A percentile compares a stretch with the other conserved stretches of the same genome.
These are phyloP conservation scores for Rattus rattus DNA, from an alignment of 2,113 vertebrate species.

Conservation along the genomic window DNA sequence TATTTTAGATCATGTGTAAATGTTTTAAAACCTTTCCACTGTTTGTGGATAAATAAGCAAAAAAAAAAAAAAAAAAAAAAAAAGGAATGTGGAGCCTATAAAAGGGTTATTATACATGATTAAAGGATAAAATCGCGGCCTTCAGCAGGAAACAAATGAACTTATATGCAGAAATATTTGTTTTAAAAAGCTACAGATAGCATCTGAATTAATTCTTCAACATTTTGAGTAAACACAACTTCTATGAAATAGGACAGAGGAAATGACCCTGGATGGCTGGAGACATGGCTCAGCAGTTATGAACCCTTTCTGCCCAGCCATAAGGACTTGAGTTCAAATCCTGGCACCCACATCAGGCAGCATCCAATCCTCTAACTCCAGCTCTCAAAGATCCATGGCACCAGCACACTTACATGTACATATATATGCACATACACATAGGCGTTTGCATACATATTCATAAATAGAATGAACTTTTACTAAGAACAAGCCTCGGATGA, in stretches of 20 bases:
- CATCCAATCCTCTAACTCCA: neutral
- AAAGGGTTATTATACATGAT: neutral
- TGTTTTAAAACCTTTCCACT: constrained; percentile 40
- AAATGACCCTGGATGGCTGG: neutral
- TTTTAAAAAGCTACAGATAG: neutral
- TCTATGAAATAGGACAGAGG: constrained; percentile 24
- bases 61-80: neutral
- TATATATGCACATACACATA: neutral
- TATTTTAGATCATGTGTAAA: neutral
- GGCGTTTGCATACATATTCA: neutral
- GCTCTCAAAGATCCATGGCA: neutral
- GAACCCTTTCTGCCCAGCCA: neutral
- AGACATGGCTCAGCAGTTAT: neutral
- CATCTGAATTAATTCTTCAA: constrained; percentile 47
- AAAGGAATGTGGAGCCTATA: neutral
- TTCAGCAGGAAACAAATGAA: constrained; percentile 3
- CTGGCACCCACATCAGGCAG: neutral
- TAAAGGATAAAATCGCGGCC: neutral
- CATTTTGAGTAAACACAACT: constrained; percentile 1
- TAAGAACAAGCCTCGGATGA: neutral
- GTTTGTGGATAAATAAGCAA: constrained; percentile 43
- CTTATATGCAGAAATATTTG: constrained; percentile 53
- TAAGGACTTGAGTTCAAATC: neutral
- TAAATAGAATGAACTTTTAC: neutral
- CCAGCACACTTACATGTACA: neutral